Percentiles rank a stretch among this genome's conserved stretches.
Evolutionary conservation across 2,888 invertebrate genomes (phyloP).

Genomic region (Oxycera nigricornis): DNA sequence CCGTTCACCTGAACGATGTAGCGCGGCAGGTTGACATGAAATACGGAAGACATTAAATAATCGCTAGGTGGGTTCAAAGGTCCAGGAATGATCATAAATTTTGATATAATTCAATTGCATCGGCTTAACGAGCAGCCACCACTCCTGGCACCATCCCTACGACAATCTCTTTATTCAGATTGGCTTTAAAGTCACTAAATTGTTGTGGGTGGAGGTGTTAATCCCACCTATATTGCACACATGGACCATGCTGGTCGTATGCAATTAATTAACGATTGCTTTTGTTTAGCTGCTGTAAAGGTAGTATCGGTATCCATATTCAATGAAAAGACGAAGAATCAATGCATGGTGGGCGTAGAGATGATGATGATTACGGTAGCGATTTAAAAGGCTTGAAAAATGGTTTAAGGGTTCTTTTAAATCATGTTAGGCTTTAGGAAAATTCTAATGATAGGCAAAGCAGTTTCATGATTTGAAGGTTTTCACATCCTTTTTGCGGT

Average conservation of each 20-base stretch:
- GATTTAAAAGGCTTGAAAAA: no score
- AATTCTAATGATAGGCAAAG: no score
- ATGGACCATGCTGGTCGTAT: not conserved
- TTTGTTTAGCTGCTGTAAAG: no score
- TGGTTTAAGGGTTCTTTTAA: no score
- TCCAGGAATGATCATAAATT: constrained; percentile 18
- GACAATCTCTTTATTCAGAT: not conserved
- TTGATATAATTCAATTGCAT: constrained; percentile 15
- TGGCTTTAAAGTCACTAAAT: not conserved
- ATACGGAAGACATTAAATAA: constrained; percentile 11
- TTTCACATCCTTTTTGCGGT: no score
- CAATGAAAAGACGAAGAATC: no score
- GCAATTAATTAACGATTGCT: not conserved
- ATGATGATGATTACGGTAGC: no score
- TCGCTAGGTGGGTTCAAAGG: not conserved
- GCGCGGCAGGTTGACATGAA: constrained; percentile 7
- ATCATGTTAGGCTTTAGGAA: no score
- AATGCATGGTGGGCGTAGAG: no score
- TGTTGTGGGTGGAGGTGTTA: not conserved
- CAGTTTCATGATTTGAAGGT: no score
- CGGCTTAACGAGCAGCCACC: not conserved
- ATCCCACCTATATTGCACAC: not conserved
- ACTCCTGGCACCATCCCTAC: not conserved
- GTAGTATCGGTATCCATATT: no score
- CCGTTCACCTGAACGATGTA: not conserved